Base-by-base conservation (phyloP, 2,113 vertebrate genomes). In the Melanotaenia duboulayi region DNA sequence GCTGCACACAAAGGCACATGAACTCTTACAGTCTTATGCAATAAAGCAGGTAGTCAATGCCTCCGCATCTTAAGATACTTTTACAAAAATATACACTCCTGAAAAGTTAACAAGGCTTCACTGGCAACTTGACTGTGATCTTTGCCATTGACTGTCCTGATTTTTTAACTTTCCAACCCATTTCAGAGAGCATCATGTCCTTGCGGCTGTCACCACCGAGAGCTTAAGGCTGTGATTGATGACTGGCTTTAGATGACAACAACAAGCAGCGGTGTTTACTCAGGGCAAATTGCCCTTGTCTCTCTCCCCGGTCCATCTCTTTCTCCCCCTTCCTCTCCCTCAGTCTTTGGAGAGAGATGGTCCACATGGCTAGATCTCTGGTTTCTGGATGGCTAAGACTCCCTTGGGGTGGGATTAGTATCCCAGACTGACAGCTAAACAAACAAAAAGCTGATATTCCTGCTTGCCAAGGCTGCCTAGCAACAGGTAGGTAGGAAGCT, bases 241-340 rank as follows among this genome's bases (percentile, higher is more conserved):
- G 85, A 84, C 63, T 20, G 62, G 87, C 82, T 83, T 81, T 40
- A 4, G 65, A 89, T 89, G 90, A 87, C 88, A 90, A 85, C 84
- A 81, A 87, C 89, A 84, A 82, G 80, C 81, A 63, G 65, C 17
- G 50, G 81, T 89, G 89, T 91, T 92, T 91, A 91, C 91, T 86
- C 84, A 61, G 77, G 66, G 83, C 85, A 91, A 92, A 90, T 90
- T 88, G 87, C 88, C 90, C 90, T 91, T 87, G 85, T 90, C 85
- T 87, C 67, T 78, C 65, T 50, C 69, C 73, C 22, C 64, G 63
- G 68, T 76, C 71, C 52, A 48, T 73, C 66, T 76, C 61, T 20
- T 65, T 39, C 40, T 51, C 55, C 55, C 63, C 51, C 16, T 28
- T 39, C 49, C 55, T 61, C 51, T 56, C n/a, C 7, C 73, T 76